These are phyloP conservation scores for Eulemur albifrons DNA, from an alignment of 2,797 vertebrate genomes.

Conservation along the genomic window DNA sequence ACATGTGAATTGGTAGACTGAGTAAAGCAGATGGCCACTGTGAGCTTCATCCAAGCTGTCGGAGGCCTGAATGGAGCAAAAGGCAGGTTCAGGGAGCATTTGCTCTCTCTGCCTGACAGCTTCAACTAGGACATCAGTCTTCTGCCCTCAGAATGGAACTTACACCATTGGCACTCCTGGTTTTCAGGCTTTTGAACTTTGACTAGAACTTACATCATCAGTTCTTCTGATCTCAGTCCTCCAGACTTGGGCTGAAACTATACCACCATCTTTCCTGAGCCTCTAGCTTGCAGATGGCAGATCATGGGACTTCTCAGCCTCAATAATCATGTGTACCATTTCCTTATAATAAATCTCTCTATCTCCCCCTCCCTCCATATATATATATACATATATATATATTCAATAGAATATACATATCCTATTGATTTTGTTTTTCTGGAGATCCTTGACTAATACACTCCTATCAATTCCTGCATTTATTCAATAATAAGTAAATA, in stretches of 20 bases:
- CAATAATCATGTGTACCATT: neutral
- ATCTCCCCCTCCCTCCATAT: neutral
- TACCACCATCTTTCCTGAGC: neutral
- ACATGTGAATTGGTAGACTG: neutral
- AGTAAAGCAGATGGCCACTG: neutral
- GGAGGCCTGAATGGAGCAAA: neutral
- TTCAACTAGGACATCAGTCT: neutral
- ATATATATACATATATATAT: too few relatives aligned
- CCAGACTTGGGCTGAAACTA: neutral
- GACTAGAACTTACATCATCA: neutral
- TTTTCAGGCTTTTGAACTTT: neutral
- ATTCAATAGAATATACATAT: too few relatives aligned
- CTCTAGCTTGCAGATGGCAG: neutral
- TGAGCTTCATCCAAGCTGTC: neutral
- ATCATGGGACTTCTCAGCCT: neutral
- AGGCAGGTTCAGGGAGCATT: neutral
- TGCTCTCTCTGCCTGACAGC: neutral
- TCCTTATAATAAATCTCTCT: neutral
- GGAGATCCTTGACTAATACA: neutral
- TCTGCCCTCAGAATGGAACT: neutral
- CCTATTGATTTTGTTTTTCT: neutral
- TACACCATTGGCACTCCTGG: accelerated
- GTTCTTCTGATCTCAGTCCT: neutral
- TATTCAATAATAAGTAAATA: neutral
- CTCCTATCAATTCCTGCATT: neutral